Evolutionary conservation across 1,140 invertebrate species (phyloP), one percentile per base, ranked within the genome.

Genomic region (Drosophila melanica): DNA sequence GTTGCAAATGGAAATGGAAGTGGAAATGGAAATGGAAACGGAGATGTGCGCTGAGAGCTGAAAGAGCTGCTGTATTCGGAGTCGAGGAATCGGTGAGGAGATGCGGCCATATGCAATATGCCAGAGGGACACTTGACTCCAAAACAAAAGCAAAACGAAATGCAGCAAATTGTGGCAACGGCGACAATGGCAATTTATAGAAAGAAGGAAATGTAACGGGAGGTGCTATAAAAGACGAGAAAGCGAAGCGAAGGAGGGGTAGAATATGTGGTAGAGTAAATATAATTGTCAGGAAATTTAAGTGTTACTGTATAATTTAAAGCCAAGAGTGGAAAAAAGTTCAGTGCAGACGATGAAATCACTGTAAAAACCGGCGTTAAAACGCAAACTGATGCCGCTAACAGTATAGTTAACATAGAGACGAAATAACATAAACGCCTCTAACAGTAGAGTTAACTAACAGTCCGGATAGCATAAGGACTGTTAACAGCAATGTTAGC

Each of bases 131-230:
- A 87, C 82, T 86, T 82, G 79, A 86, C 47, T 50, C 27, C 47
- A 51, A 79, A 89, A 87, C 79, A 86, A 86, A 76, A 69, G 81
- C 59, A 30, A 73, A 71, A 53, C 42, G 59, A 78, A 75, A 50
- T 50, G 79, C 37, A 55, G 37, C 44, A 55, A 72, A 72, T 64
- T 70, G 67, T 37, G 35, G 33, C 47, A 70, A 39, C 41, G 33
- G 42, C 53, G 60, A 71, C 68, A 71, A 71, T 65, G 68, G 62
- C 69, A 66, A 58, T 51, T 53, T 51, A 27, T 60, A 20, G 39
- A 30, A 65, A 27, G 16, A 16, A 47, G 60, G 60, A 71, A 71
- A 66, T 66, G 57, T 42, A 42, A 62, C 47, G 42, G 37, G 39
- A 51, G 23, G 27, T 27, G 27, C 1, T 7, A 27, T 33, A 20